Conservation (phyloP, 64 coral and sea anemone genomes). For the Exaiptasia diaphana region DNA sequence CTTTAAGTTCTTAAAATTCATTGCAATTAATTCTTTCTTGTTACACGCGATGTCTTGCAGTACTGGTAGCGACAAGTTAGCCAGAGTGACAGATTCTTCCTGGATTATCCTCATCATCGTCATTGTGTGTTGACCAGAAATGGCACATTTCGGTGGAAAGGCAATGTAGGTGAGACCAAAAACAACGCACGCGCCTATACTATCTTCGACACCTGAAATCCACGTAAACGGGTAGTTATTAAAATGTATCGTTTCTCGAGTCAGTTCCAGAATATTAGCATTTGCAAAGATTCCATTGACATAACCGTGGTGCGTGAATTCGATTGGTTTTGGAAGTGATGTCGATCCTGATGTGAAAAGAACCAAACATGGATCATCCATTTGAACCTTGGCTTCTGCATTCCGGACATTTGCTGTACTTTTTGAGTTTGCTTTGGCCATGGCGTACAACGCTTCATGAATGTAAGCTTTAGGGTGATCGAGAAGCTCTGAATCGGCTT, state of each 20-base stretch:
- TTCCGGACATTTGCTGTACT: background rate
- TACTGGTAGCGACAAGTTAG: background rate
- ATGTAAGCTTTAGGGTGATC: too few relatives aligned
- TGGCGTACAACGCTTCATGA: too few relatives aligned
- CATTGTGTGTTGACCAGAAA: background rate
- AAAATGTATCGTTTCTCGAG: background rate
- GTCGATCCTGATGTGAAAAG: conserved; percentile 8
- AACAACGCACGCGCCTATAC: background rate
- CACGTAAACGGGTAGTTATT: background rate
- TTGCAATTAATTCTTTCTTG: background rate
- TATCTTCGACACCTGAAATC: background rate
- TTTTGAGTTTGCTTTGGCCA: background rate
- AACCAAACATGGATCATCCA: background rate
- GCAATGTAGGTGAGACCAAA: background rate
- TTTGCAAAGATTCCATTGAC: background rate
- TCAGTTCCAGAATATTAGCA: background rate
- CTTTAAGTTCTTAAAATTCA: background rate
- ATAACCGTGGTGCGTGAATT: background rate
- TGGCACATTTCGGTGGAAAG: background rate
- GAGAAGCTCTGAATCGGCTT: too few relatives aligned
- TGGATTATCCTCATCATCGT: background rate
- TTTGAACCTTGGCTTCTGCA: background rate
- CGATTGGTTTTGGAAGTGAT: background rate
- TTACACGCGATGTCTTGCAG: background rate
- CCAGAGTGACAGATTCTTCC: background rate